Conservation (phyloP, 2,113 vertebrate genomes). For the Helogale parvula region DNA sequence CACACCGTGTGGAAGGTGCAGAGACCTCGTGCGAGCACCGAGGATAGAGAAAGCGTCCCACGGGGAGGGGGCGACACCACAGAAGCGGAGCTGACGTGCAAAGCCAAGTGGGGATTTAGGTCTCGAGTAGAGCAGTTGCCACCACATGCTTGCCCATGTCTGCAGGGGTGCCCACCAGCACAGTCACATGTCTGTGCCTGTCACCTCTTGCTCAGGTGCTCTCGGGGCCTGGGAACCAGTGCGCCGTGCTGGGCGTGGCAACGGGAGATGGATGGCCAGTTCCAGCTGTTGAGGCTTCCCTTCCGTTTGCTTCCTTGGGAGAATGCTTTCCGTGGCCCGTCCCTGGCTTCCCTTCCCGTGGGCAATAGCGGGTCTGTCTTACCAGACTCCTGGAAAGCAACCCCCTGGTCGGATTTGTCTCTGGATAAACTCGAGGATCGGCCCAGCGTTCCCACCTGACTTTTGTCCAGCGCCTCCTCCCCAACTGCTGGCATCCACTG, state of each 20-base stretch:
- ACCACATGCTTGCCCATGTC: rapidly evolving
- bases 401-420: neutral
- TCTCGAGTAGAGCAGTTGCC: neutral
- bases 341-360: neutral
- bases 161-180: neutral
- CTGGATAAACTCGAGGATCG: neutral
- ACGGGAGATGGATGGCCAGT: rapidly evolving
- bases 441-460: neutral
- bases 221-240: neutral
- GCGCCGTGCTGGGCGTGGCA: rapidly evolving
- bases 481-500: neutral
- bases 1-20: rapidly evolving
- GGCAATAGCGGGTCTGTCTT: neutral
- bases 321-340: neutral
- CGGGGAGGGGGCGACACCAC: neutral
- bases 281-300: neutral
- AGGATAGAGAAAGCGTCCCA: rapidly evolving
- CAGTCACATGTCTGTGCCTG: rapidly evolving
- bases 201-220: neutral
- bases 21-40: neutral
- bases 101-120: neutral
- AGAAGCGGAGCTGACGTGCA: neutral
- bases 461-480: neutral
- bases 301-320: neutral
- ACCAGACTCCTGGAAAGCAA: neutral